Evolutionary conservation across 2,888 invertebrate genomes (phyloP).

Genomic region (Calameuta idolon): DNA sequence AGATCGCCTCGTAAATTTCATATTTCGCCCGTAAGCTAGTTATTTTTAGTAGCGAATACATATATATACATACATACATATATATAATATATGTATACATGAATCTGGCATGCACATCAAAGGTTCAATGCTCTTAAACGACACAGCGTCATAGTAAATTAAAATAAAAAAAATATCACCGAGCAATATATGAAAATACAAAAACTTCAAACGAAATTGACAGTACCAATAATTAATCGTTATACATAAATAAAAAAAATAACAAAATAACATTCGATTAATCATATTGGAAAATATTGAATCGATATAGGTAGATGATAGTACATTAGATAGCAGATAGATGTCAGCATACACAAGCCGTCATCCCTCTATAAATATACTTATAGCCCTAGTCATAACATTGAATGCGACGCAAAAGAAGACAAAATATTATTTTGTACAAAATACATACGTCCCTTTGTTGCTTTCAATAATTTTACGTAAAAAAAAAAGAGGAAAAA

Average conservation of each 20-base stretch:
- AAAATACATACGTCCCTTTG: not conserved
- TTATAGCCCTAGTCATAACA: not conserved
- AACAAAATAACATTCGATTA: not conserved
- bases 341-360: not conserved
- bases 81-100: constrained; percentile 22
- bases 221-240: not conserved
- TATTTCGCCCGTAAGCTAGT: not conserved
- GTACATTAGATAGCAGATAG: not conserved
- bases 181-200: not conserved
- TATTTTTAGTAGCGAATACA: not conserved
- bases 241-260: not conserved
- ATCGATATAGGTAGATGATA: not conserved
- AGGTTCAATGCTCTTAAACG: constrained; percentile 38
- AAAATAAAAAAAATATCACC: not conserved
- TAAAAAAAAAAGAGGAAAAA: not conserved
- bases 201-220: not conserved
- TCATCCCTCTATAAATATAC: not conserved
- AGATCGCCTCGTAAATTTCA: not conserved
- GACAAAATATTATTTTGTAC: not conserved
- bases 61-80: not conserved
- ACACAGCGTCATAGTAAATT: not conserved
- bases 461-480: not conserved
- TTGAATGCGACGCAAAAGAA: not conserved
- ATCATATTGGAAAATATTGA: not conserved
- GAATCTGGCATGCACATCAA: constrained; percentile 43